Conservation (phyloP, 2,888 invertebrate genomes). For the Linnaemya vulpina region DNA sequence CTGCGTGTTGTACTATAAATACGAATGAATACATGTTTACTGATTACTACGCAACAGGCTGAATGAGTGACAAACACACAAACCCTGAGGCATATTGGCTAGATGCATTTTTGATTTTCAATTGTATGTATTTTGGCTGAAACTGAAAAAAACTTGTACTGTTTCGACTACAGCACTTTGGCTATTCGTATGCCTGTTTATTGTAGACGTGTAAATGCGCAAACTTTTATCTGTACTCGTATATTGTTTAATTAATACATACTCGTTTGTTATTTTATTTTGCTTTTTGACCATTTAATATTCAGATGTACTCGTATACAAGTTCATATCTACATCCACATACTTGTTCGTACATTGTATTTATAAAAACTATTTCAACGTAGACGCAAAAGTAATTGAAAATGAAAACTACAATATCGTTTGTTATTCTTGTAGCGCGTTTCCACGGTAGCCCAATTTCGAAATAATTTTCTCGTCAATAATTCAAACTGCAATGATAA, state of each 20-base stretch:
- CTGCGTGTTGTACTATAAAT: constrained; percentile 49
- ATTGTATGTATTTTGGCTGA: constrained; percentile 23
- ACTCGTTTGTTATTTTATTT: constrained; percentile 10
- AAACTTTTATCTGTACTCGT: neutral
- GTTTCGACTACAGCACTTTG: neutral
- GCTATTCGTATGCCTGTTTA: constrained; percentile 6
- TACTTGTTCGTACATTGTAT: neutral
- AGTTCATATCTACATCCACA: neutral
- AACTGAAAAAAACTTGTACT: neutral
- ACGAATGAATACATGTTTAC: constrained; percentile 25
- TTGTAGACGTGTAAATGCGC: constrained; percentile 2
- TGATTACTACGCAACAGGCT: constrained; percentile 42
- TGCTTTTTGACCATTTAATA: neutral
- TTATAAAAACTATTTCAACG: neutral
- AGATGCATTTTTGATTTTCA: constrained; percentile 32
- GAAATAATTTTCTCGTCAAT: neutral
- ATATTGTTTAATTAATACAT: neutral
- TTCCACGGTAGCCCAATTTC: neutral
- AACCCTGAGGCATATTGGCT: neutral
- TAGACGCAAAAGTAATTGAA: constrained; percentile 19
- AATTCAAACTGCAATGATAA: neutral
- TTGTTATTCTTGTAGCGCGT: neutral
- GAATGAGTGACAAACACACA: neutral
- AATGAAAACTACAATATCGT: neutral
- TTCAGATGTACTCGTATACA: neutral